Percentiles rank a stretch among this genome's conserved stretches.
These are phyloP conservation scores for Whitmania pigra DNA, from an alignment of 1,140 invertebrate species.

Conservation along the genomic window DNA sequence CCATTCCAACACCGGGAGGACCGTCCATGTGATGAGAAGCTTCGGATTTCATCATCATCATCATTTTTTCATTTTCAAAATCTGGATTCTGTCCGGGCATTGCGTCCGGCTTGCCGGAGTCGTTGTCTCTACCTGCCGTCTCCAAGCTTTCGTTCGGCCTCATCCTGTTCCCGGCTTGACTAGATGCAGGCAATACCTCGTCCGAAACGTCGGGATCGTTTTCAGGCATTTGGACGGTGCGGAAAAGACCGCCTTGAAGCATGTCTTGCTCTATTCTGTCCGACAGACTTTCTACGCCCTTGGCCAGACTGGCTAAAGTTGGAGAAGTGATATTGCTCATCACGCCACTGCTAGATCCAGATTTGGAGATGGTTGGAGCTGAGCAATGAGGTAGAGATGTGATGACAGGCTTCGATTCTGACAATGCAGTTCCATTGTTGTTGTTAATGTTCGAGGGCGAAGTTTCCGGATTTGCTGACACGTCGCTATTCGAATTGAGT, in stretches of 20 bases:
- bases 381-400: constrained; percentile 10
- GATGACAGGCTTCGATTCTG: neutral
- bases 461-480: constrained; percentile 27
- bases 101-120: neutral
- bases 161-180: neutral
- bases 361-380: neutral
- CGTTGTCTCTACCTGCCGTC: neutral
- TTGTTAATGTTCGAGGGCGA: neutral
- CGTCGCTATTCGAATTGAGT: neutral
- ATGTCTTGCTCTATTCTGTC: constrained; percentile 42
- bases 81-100: neutral
- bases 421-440: neutral
- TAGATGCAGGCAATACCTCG: neutral
- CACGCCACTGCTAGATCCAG: constrained; percentile 12
- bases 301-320: constrained; percentile 39
- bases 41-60: constrained; percentile 1
- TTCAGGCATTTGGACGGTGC: constrained; percentile 40
- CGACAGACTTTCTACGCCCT: constrained; percentile 41
- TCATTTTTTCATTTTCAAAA: constrained; percentile 5
- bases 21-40: neutral
- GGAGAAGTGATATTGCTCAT: constrained; percentile 42
- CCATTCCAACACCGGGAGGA: neutral
- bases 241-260: constrained; percentile 42
- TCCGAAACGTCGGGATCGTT: constrained; percentile 16
- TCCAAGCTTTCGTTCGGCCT: neutral